These are phyloP conservation scores for Volucella inanis DNA, from an alignment of 2,888 invertebrate species.

Conservation along the genomic window DNA sequence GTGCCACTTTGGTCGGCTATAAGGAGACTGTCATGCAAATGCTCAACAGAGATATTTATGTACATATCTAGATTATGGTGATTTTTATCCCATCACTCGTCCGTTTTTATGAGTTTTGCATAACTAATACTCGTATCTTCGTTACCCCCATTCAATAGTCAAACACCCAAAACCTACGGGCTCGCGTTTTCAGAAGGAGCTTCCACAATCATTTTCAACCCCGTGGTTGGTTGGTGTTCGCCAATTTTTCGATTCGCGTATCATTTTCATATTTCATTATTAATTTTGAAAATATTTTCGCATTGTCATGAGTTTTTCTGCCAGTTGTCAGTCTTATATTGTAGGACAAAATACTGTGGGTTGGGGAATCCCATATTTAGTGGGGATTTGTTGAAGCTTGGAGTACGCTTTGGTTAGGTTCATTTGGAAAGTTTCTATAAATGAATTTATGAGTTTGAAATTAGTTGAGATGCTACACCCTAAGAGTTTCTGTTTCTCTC, in stretches of 20 bases:
- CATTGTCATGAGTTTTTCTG: constrained; percentile 59
- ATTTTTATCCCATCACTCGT: constrained; percentile 19
- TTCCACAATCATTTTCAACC: too few relatives aligned
- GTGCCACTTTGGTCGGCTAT: constrained; percentile 47
- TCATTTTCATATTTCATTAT: constrained; percentile 54
- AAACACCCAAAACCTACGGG: not conserved
- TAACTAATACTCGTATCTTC: constrained; percentile 54
- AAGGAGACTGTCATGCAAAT: constrained; percentile 18
- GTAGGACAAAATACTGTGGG: not conserved
- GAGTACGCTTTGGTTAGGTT: constrained; percentile 9
- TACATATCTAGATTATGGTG: constrained; percentile 24
- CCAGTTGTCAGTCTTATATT: not conserved
- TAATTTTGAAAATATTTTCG: constrained; percentile 73
- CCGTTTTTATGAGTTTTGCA: constrained; percentile 59
- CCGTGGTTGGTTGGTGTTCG: too few relatives aligned
- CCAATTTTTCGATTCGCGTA: too few relatives aligned
- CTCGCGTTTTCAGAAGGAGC: not conserved
- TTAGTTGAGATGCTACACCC: constrained; percentile 54
- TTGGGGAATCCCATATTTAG: constrained; percentile 4
- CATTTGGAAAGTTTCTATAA: constrained; percentile 36
- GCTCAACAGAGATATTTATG: not conserved
- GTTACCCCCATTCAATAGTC: constrained; percentile 45
- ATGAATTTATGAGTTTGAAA: constrained; percentile 68
- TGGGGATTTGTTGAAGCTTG: constrained; percentile 1
- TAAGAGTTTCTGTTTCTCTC: constrained; percentile 35